Percentiles rank a stretch among this genome's conserved stretches.
phyloP scores from a whole-genome alignment of 1,140 invertebrate genomes.

The Medauroidea extradentata region DNA sequence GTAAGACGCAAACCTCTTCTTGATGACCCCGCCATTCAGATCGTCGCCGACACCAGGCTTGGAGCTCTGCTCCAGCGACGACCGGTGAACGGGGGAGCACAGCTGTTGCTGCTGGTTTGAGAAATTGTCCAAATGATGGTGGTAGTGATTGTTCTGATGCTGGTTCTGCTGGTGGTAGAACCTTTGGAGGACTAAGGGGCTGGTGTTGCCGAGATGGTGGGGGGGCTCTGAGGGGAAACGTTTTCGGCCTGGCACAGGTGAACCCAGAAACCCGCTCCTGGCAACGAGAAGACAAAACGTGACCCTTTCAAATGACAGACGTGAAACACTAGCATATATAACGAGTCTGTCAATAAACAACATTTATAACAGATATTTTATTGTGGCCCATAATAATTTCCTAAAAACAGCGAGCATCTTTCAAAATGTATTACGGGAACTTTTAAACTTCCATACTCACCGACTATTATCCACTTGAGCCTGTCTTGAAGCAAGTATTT shows the following conservation, averaged over 20 bases:
- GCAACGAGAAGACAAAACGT: constrained; percentile 9
- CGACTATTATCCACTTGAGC: too few species aligned
- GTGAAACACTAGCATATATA: background rate
- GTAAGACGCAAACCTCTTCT: constrained; percentile 69
- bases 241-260: constrained; percentile 16
- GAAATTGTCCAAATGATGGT: constrained; percentile 12
- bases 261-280: constrained; percentile 16
- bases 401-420: too few species aligned
- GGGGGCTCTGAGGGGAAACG: constrained; percentile 12
- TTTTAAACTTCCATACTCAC: too few species aligned
- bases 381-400: too few species aligned
- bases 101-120: constrained; percentile 6
- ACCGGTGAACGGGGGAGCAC: constrained; percentile 10
- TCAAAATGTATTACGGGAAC: too few species aligned
- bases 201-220: constrained; percentile 12
- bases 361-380: too few species aligned
- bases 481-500: too few species aligned
- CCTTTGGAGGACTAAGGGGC: constrained; percentile 11
- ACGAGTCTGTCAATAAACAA: too few species aligned
- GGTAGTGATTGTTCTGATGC: constrained; percentile 17
- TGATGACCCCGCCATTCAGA: constrained; percentile 27
- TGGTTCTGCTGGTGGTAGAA: constrained; percentile 19
- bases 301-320: constrained; percentile 1
- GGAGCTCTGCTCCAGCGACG: background rate
- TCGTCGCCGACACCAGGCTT: background rate